These are phyloP conservation scores for Aspidapion aeneum DNA, from an alignment of 2,888 invertebrate genomes.

Conservation along the genomic window DNA sequence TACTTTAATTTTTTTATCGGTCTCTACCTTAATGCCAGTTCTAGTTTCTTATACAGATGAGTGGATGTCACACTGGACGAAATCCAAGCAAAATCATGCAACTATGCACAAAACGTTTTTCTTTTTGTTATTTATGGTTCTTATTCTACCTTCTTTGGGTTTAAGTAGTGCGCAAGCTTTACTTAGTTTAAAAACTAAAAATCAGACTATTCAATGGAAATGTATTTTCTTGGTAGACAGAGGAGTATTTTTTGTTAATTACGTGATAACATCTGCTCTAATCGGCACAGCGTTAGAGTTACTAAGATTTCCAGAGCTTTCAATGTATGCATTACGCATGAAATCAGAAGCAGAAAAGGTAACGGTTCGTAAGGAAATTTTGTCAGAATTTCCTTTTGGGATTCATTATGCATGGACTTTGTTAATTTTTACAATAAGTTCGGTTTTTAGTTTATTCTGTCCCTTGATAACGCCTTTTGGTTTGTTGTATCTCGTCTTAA, in stretches of 20 bases:
- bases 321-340: constrained; percentile 80
- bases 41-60: constrained; percentile 88
- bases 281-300: constrained; percentile 89
- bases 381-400: constrained; percentile 92
- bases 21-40: constrained; percentile 90
- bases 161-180: constrained; percentile 83
- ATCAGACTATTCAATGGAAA: constrained; percentile 73
- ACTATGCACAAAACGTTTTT: constrained; percentile 92
- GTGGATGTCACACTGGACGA: constrained; percentile 90
- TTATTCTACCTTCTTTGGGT: constrained; percentile 90
- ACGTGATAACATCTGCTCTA: constrained; percentile 89
- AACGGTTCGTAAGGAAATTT: constrained; percentile 78
- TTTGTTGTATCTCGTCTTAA: constrained; percentile 81
- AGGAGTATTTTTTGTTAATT: constrained; percentile 96
- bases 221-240: constrained; percentile 94
- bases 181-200: constrained; percentile 59
- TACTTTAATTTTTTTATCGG: constrained; percentile 81
- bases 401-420: constrained; percentile 95
- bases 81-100: constrained; percentile 87
- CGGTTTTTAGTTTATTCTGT: constrained; percentile 88
- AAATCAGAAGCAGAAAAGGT: constrained; percentile 84
- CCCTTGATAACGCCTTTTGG: constrained; percentile 93
- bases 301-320: constrained; percentile 88
- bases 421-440: constrained; percentile 86
- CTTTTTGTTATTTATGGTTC: constrained; percentile 89